A percentile compares a stretch with the other conserved stretches of the same genome.
Evolutionary conservation across 2,113 vertebrate species (phyloP).

Genomic region (Dunckerocampus dactyliophorus): DNA sequence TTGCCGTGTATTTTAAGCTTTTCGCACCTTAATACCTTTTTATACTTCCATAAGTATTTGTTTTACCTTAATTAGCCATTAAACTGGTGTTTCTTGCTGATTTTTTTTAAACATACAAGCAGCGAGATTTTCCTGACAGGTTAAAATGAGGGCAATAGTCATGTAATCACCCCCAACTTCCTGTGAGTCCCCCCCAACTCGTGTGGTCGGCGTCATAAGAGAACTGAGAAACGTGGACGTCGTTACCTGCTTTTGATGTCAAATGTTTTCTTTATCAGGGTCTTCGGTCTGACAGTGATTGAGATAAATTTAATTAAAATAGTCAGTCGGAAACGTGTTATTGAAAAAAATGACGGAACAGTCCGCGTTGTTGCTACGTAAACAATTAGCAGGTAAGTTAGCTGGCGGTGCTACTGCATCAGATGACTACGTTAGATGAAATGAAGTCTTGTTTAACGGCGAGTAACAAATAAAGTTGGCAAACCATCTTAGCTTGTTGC

Average conservation of each 20-base stretch:
- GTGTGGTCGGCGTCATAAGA: slow-evolving; percentile 18
- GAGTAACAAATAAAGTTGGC: background rate
- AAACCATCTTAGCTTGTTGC: background rate
- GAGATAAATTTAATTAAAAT: background rate
- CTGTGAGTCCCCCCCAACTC: slow-evolving; percentile 1
- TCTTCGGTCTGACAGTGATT: slow-evolving; percentile 2
- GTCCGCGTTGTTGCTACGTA: slow-evolving; percentile 72
- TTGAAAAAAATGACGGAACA: slow-evolving; percentile 66
- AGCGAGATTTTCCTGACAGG: background rate
- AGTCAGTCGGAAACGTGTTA: background rate
- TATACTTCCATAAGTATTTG: too few species aligned
- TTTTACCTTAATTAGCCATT: too few species aligned
- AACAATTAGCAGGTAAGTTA: slow-evolving; percentile 73
- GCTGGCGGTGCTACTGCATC: slow-evolving; percentile 10
- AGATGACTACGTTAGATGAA: background rate
- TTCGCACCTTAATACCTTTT: too few species aligned
- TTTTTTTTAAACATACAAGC: background rate
- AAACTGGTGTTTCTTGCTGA: background rate
- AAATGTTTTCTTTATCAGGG: background rate
- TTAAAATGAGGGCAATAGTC: accelerated
- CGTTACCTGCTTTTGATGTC: background rate
- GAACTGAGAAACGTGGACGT: slow-evolving; percentile 36
- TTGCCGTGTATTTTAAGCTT: too few species aligned
- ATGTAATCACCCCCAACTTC: accelerated
- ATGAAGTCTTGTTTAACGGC: background rate